Evolutionary conservation across 1,140 invertebrate species (phyloP).

Genomic region (Drosophila azteca): DNA sequence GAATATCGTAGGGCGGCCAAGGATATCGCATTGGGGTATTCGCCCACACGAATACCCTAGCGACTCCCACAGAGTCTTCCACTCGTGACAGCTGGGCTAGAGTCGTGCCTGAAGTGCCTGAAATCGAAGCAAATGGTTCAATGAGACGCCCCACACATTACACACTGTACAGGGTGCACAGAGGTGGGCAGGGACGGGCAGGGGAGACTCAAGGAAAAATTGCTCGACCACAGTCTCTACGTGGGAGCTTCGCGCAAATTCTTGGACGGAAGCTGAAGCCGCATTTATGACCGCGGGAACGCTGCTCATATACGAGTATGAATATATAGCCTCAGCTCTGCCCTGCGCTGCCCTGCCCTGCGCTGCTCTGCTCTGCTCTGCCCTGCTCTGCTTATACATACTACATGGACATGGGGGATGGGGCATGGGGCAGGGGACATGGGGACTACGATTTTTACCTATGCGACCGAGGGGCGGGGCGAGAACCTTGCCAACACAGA

Average conservation of each 20-base stretch:
- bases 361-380: not conserved
- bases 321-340: constrained; percentile 4
- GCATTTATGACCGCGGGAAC: constrained; percentile 54
- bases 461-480: constrained; percentile 25
- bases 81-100: too few species aligned
- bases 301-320: constrained; percentile 1
- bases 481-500: constrained; percentile 39
- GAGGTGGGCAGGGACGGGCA: too few species aligned
- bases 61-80: too few species aligned
- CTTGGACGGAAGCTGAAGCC: constrained; percentile 53
- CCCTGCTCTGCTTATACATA: constrained; percentile 7
- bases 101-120: too few species aligned
- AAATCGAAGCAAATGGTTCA: too few species aligned
- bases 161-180: too few species aligned
- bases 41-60: not conserved
- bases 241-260: too few species aligned
- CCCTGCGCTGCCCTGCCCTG: not conserved
- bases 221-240: too few species aligned
- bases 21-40: too few species aligned
- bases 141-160: too few species aligned
- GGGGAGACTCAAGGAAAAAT: too few species aligned
- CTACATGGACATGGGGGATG: constrained; percentile 4
- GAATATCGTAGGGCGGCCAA: constrained; percentile 21
- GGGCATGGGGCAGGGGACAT: constrained; percentile 4
- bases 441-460: constrained; percentile 69